A percentile compares a stretch with the other conserved stretches of the same genome.
Evolutionary conservation across 2,888 invertebrate species (phyloP).

Genomic region (Drosophila vallismaia): DNA sequence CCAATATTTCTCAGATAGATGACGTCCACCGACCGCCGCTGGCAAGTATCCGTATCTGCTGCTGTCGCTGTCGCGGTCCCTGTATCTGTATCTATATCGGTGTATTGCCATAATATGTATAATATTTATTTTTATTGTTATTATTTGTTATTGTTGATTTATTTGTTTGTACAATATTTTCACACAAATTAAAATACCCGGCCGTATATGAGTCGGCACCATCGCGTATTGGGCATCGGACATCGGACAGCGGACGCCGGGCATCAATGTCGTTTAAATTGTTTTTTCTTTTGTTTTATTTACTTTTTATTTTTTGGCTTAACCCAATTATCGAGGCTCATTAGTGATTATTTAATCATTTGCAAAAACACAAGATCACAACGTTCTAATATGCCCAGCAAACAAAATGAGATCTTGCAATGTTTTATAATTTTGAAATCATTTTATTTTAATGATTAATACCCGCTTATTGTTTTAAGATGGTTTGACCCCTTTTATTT

Average conservation of each 20-base stretch:
- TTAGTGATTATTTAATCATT: slow-evolving; percentile 79
- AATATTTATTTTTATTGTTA: slow-evolving; percentile 75
- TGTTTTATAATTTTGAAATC: not conserved
- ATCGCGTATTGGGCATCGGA: slow-evolving; percentile 14
- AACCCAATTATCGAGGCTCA: slow-evolving; percentile 79
- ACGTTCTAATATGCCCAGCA: slow-evolving; percentile 60
- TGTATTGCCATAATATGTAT: slow-evolving; percentile 60
- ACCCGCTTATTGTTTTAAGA: not conserved
- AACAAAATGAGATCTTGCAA: slow-evolving; percentile 52
- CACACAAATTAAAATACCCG: slow-evolving; percentile 79
- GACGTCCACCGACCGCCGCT: slow-evolving; percentile 43
- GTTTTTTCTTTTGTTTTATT: slow-evolving; percentile 29
- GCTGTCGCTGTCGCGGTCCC: slow-evolving; percentile 1
- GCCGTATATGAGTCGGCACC: slow-evolving; percentile 47
- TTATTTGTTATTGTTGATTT: slow-evolving; percentile 74
- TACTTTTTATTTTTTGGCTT: slow-evolving; percentile 46
- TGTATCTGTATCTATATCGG: slow-evolving; percentile 25
- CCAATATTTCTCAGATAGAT: slow-evolving; percentile 66
- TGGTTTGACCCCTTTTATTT: too few relatives aligned
- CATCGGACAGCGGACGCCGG: slow-evolving; percentile 3
- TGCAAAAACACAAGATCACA: slow-evolving; percentile 45
- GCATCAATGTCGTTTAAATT: slow-evolving; percentile 26
- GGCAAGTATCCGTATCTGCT: slow-evolving; percentile 11
- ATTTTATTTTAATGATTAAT: not conserved
- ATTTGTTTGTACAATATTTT: slow-evolving; percentile 77